Evolutionary conservation across 2,797 vertebrate genomes (phyloP).

Genomic region (Podargus strigoides): DNA sequence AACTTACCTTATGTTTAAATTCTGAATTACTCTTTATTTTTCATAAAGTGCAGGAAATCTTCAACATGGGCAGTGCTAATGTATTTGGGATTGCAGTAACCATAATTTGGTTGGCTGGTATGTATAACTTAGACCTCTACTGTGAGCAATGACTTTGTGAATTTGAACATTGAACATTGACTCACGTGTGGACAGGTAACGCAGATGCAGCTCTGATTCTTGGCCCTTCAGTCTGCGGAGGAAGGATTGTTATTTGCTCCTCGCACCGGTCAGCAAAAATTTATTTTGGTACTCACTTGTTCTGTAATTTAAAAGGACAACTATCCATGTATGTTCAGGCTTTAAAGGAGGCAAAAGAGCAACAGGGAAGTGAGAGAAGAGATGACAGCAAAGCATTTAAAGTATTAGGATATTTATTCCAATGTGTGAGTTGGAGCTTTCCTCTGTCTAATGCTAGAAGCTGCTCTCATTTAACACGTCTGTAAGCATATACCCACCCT

Average conservation of each 20-base stretch:
- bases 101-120: neutral
- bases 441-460: neutral
- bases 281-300: neutral
- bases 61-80: neutral
- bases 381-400: neutral
- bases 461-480: neutral
- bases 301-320: neutral
- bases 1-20: neutral
- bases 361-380: neutral
- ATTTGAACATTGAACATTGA: neutral
- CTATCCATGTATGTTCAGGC: neutral
- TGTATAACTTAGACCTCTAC: neutral
- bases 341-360: neutral
- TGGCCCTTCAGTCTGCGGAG: neutral
- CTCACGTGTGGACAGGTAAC: accelerated
- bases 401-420: neutral
- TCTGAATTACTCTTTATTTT: neutral
- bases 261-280: neutral
- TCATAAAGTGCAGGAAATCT: neutral
- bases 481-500: neutral
- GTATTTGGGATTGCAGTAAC: neutral
- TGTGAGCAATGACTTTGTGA: neutral
- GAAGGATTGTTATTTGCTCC: neutral
- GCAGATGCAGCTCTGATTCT: neutral
- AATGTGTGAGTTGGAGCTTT: neutral